Percentiles rank a stretch among this genome's conserved stretches.
Evolutionary conservation across 2,888 invertebrate species (phyloP).

Genomic region (Zeuzera pyrina): DNA sequence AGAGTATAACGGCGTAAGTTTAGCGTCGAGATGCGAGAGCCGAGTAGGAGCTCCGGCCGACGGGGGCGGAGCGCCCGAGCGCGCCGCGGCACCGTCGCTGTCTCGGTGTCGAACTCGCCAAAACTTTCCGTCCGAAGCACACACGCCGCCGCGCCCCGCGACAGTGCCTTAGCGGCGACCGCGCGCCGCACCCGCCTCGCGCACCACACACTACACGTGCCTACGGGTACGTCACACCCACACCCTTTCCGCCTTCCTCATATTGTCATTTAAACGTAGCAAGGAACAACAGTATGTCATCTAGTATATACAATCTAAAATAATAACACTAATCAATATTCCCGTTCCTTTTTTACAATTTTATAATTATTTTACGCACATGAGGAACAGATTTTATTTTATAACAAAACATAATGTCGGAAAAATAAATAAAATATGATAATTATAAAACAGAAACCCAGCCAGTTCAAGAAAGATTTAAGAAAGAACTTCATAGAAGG

Average conservation of each 20-base stretch:
- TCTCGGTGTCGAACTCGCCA: conserved; percentile 62
- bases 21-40: conserved; percentile 58
- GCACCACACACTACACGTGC: conserved; percentile 1
- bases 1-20: conserved; percentile 58
- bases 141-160: conserved; percentile 27
- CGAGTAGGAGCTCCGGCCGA: conserved; percentile 36
- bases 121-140: conserved; percentile 67
- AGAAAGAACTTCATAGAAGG: no score
- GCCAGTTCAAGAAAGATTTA: no score
- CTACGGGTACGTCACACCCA: no score
- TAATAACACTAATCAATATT: no score
- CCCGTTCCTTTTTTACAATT: no score
- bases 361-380: no score
- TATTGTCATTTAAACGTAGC: not conserved
- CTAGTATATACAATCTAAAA: not conserved
- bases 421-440: no score
- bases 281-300: not conserved
- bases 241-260: not conserved
- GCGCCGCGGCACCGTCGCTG: conserved; percentile 12
- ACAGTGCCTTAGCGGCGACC: conserved; percentile 42
- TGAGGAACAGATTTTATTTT: no score
- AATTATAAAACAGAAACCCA: no score
- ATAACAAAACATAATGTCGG: no score
- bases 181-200: conserved; percentile 14
- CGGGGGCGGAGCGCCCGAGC: conserved; percentile 26